A percentile compares a stretch with the other conserved stretches of the same genome.
These are phyloP conservation scores for Epizoanthus rinbou DNA, from an alignment of 92 coral and sea anemone species.

Conservation along the genomic window DNA sequence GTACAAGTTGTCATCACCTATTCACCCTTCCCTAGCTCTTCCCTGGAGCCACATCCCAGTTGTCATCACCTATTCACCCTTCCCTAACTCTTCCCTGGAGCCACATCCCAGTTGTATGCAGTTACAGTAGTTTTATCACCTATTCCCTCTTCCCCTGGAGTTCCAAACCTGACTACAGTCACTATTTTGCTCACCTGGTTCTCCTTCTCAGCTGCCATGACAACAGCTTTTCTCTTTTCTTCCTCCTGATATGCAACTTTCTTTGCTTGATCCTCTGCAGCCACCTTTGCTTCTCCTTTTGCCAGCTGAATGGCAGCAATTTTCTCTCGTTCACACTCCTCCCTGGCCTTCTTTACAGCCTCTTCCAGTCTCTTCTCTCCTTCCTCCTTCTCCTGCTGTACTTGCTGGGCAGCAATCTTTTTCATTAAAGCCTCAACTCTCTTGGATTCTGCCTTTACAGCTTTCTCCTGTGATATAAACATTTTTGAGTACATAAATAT, in stretches of 20 bases:
- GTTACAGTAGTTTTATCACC: too few species aligned
- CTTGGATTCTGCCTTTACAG: slow-evolving; percentile 94
- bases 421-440: slow-evolving; percentile 97
- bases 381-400: slow-evolving; percentile 90
- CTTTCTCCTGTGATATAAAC: slow-evolving; percentile 72
- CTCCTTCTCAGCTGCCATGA: slow-evolving; percentile 89
- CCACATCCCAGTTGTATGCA: too few species aligned
- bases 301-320: slow-evolving; percentile 62
- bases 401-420: slow-evolving; percentile 88
- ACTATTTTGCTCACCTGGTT: slow-evolving; percentile 67
- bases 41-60: too few species aligned
- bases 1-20: too few species aligned
- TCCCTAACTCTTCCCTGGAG: too few species aligned
- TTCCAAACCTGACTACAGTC: too few species aligned
- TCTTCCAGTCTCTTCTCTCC: slow-evolving; percentile 76
- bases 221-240: slow-evolving; percentile 72
- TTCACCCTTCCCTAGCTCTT: too few species aligned
- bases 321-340: slow-evolving; percentile 77
- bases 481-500: not conserved
- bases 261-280: slow-evolving; percentile 68
- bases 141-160: too few species aligned
- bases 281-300: slow-evolving; percentile 58
- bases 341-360: slow-evolving; percentile 76
- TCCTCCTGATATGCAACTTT: slow-evolving; percentile 77
- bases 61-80: too few species aligned